These are phyloP conservation scores for Aplochiton taeniatus DNA, from an alignment of 2,797 vertebrate species.

Conservation along the genomic window DNA sequence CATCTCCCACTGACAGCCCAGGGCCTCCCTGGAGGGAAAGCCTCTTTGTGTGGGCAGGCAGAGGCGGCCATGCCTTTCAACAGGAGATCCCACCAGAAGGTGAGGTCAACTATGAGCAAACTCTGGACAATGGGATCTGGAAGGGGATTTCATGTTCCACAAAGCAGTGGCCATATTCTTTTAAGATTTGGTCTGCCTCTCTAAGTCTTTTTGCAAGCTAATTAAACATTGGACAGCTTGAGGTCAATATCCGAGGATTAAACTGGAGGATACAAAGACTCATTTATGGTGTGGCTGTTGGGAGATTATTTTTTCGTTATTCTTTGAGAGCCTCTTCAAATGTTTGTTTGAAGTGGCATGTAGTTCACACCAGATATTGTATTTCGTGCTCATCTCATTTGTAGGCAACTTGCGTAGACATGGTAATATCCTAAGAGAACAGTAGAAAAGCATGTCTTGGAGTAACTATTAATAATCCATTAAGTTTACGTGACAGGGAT, in stretches of 20 bases:
- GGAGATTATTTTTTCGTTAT: too few relatives aligned
- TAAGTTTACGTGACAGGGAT: too few relatives aligned
- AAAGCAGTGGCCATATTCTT: conserved; percentile 67
- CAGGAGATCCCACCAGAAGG: conserved; percentile 72
- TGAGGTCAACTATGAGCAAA: conserved; percentile 78
- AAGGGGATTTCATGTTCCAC: conserved; percentile 72
- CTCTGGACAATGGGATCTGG: conserved; percentile 60
- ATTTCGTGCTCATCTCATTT: too few relatives aligned
- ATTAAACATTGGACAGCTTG: conserved; percentile 45
- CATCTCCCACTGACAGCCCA: conserved; percentile 64
- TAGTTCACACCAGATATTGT: too few relatives aligned
- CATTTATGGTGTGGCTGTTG: neutral
- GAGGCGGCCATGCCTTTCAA: conserved; percentile 53
- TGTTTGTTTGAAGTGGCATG: too few relatives aligned
- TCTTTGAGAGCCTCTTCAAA: too few relatives aligned
- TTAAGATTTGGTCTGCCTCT: conserved; percentile 59
- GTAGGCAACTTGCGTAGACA: too few relatives aligned
- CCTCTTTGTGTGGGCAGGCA: conserved; percentile 64
- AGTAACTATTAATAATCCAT: too few relatives aligned
- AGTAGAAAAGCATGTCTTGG: too few relatives aligned
- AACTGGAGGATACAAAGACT: conserved; percentile 46
- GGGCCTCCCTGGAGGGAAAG: conserved; percentile 61
- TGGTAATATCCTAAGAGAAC: too few relatives aligned
- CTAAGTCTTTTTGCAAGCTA: conserved; percentile 41
- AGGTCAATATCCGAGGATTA: conserved; percentile 58